Evolutionary conservation across 2,797 vertebrate genomes (phyloP).

Genomic region (Columba guinea): DNA sequence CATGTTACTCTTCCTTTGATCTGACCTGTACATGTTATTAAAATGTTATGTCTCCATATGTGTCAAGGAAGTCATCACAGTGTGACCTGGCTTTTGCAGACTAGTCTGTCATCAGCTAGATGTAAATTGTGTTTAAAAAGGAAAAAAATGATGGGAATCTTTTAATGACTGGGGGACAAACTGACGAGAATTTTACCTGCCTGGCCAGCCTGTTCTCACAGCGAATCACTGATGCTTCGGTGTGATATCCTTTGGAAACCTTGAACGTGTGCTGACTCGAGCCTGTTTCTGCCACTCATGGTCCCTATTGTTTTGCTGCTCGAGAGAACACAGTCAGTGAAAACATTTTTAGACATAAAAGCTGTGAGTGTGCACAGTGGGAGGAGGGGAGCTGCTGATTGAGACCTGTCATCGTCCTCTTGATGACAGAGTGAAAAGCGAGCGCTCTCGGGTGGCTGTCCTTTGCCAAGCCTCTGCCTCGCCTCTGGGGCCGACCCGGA

Average conservation of each 20-base stretch:
- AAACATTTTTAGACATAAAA: background rate
- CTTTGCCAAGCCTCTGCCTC: background rate
- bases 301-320: background rate
- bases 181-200: background rate
- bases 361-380: background rate
- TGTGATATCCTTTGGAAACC: background rate
- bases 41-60: background rate
- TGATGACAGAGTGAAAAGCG: background rate
- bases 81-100: background rate
- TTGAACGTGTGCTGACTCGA: background rate
- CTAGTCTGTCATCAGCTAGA: background rate
- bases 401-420: background rate
- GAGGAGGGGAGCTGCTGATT: background rate
- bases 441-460: background rate
- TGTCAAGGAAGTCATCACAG: background rate
- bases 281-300: background rate
- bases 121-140: background rate
- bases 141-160: background rate
- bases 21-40: background rate
- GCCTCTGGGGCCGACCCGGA: accelerated
- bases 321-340: background rate
- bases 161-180: background rate
- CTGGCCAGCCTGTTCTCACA: background rate
- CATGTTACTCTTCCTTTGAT: background rate
- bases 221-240: background rate